Conservation (phyloP, 2,888 invertebrate species). For the Drosophila mimetica region DNA sequence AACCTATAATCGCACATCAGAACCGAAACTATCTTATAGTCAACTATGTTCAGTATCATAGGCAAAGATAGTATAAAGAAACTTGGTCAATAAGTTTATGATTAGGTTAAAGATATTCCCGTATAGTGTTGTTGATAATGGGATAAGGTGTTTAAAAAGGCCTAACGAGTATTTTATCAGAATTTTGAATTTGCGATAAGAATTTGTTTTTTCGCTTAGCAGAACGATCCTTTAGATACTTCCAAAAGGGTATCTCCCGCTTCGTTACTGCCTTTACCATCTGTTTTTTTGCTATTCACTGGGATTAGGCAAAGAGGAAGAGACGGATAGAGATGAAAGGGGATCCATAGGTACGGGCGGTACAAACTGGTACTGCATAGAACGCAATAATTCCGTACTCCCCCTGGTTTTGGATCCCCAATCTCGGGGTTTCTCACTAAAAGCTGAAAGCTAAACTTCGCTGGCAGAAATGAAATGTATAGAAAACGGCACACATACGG, state of each 20-base stretch:
- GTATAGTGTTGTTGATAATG: neutral
- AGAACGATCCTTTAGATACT: too few species aligned
- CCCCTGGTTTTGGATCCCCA: slow-evolving; percentile 17
- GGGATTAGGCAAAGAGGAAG: slow-evolving; percentile 12
- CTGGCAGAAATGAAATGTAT: slow-evolving; percentile 15
- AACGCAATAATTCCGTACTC: slow-evolving; percentile 51
- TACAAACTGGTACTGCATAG: slow-evolving; percentile 50
- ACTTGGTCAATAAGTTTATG: neutral
- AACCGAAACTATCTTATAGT: too few species aligned
- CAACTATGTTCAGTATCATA: neutral
- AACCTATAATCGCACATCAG: neutral
- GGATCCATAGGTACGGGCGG: slow-evolving; percentile 5
- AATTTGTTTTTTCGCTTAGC: too few species aligned
- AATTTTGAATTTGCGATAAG: too few species aligned
- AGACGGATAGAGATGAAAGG: neutral
- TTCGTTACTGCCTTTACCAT: neutral
- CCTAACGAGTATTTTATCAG: too few species aligned
- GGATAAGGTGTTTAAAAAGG: neutral
- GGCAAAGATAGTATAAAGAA: neutral
- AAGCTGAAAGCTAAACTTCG: slow-evolving; percentile 39
- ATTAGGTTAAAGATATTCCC: neutral
- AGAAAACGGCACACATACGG: slow-evolving; percentile 24
- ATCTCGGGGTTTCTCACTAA: slow-evolving; percentile 31
- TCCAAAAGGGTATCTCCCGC: slow-evolving; percentile 7
- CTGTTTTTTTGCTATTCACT: slow-evolving; percentile 17